Base-by-base conservation (phyloP, 2,797 vertebrate species). In the Rhinophrynus dorsalis region DNA sequence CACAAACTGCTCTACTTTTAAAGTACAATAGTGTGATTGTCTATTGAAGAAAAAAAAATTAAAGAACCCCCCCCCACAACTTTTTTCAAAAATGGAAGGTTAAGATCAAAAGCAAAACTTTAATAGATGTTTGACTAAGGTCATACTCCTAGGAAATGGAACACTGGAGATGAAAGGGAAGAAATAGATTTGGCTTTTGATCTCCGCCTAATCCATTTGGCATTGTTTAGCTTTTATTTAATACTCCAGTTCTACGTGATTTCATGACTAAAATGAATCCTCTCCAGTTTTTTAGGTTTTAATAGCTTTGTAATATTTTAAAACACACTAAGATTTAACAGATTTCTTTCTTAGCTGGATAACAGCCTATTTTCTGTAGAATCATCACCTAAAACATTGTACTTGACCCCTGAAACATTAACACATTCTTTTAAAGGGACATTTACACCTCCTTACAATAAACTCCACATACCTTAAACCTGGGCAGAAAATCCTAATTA, bases 101-200 rank as follows among this genome's bases (percentile, higher is more conserved):
- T 78, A 78, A 90, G 86, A 91, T 91, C 87, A 92, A 92, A 93
- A 90, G 83, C 80, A 82, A 85, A n/a, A 81, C 79, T 82, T 90
- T 90, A 90, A 91, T 87, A 91, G 88, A 91, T 91, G 86, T 92
- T 89, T 88, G 87, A 89, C 83, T 85, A 88, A 90, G 90, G 88
- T 92, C 83, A 82, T 79, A 83, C 86, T 90, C 88, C 79, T 71
- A 82, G 86, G 90, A 92, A 92, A 90, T 88, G 84, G 84, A 90
- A 91, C 81, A 82, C 79, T 70, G 84, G 77, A 89, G 88, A 91
- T 90, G 86, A 92, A 92, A 91, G 89, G 76, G 82, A 83, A 86
- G 82, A 83, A 86, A 84, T 77, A 84, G 79, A 76, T 84, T 80
- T 79, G 78, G 82, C 76, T 86, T 89, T 86, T 87, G 81, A 90